Evolutionary conservation across 2,888 invertebrate species (phyloP).

Genomic region (Eupithecia insigniata): DNA sequence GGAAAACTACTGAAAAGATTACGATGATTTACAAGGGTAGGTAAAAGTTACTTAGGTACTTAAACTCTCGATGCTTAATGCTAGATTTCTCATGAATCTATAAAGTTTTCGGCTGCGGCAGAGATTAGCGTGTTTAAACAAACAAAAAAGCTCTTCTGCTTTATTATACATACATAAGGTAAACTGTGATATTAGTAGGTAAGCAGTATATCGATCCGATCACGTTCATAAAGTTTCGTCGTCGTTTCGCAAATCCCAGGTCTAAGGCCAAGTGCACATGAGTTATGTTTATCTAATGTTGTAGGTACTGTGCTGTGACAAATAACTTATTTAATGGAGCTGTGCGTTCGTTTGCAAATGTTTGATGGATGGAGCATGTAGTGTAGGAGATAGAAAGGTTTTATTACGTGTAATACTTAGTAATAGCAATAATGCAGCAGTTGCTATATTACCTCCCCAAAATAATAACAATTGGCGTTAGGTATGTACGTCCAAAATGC

Average conservation of each 20-base stretch:
- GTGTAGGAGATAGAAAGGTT: background rate
- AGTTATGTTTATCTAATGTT: background rate
- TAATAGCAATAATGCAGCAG: background rate
- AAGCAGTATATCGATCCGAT: too few relatives aligned
- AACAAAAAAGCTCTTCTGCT: background rate
- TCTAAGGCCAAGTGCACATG: background rate
- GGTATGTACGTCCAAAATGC: too few relatives aligned
- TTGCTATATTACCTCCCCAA: background rate
- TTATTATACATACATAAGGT: too few relatives aligned
- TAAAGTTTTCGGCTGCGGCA: background rate
- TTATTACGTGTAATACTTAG: background rate
- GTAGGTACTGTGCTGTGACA: background rate
- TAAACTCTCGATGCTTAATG: too few relatives aligned
- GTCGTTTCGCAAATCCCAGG: background rate
- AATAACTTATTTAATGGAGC: background rate
- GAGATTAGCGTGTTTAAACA: background rate
- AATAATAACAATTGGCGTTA: background rate
- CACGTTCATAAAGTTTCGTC: background rate
- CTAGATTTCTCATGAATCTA: too few relatives aligned
- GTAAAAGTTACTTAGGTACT: background rate
- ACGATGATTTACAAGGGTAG: background rate
- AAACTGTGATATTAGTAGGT: too few relatives aligned
- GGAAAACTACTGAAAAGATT: background rate
- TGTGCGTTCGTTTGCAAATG: background rate
- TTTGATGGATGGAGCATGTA: slow-evolving; percentile 3